These are phyloP conservation scores for Ramphastos sulfuratus DNA, from an alignment of 2,113 vertebrate species.

Conservation along the genomic window DNA sequence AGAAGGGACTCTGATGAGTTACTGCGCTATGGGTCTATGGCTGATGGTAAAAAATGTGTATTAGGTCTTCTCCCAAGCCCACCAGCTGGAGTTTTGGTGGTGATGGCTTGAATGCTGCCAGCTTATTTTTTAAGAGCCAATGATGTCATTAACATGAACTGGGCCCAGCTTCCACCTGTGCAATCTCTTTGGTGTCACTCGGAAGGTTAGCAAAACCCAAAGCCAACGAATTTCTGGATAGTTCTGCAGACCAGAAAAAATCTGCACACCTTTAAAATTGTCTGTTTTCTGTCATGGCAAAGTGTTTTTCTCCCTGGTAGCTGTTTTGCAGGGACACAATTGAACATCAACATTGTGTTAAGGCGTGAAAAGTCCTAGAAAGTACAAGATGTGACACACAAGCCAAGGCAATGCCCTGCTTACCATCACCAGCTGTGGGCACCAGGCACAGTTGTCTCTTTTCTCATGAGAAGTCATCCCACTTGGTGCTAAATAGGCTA, in stretches of 20 bases:
- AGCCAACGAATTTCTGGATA: not conserved
- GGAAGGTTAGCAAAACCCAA: not conserved
- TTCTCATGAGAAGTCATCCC: not conserved
- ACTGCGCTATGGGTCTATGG: not conserved
- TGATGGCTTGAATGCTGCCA: not conserved
- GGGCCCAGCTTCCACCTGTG: not conserved
- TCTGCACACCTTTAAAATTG: not conserved
- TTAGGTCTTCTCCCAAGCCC: not conserved
- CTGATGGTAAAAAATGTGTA: not conserved
- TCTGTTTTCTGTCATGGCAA: not conserved
- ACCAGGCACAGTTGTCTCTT: not conserved
- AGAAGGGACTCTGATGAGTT: rapidly evolving
- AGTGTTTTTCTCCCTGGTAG: not conserved
- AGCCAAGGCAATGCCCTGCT: not conserved
- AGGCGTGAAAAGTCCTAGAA: not conserved
- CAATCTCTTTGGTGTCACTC: not conserved
- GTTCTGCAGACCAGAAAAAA: not conserved
- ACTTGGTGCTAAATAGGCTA: not conserved
- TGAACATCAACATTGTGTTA: not conserved
- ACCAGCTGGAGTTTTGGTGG: not conserved
- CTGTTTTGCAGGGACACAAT: not conserved
- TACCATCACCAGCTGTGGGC: not conserved
- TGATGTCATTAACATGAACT: not conserved
- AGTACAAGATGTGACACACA: not conserved
- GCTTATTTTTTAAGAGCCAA: not conserved